phyloP scores from a whole-genome alignment of 2,797 vertebrate genomes.

The Myiothlypis chrysogaster region DNA sequence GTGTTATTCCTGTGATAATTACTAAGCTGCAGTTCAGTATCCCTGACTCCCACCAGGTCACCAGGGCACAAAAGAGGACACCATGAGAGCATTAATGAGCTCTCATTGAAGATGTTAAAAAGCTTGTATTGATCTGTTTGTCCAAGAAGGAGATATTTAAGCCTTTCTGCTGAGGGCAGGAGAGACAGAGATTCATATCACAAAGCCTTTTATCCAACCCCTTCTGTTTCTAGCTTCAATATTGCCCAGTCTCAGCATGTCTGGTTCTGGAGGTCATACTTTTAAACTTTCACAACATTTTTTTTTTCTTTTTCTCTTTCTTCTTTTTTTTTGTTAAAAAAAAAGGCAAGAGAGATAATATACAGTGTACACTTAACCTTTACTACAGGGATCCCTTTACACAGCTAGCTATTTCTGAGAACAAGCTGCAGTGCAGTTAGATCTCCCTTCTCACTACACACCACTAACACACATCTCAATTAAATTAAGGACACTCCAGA shows the following conservation, averaged over 20 bases:
- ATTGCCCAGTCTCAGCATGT: slow-evolving; percentile 84
- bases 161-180: slow-evolving; percentile 87
- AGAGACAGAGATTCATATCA: slow-evolving; percentile 90
- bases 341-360: not conserved
- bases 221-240: slow-evolving; percentile 84
- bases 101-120: slow-evolving; percentile 95
- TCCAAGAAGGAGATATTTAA: slow-evolving; percentile 96
- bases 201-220: slow-evolving; percentile 90
- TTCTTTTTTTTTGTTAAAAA: not conserved
- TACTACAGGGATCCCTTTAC: slow-evolving; percentile 49
- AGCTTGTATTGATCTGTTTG: slow-evolving; percentile 96
- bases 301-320: slow-evolving; percentile 19
- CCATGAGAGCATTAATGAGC: slow-evolving; percentile 87
- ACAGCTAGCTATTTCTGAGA: slow-evolving; percentile 34
- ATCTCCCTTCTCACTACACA: not conserved
- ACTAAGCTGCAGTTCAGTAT: slow-evolving; percentile 82
- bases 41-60: slow-evolving; percentile 85
- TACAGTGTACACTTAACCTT: slow-evolving; percentile 54
- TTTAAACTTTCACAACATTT: slow-evolving; percentile 70
- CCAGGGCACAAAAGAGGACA: slow-evolving; percentile 85
- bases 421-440: slow-evolving; percentile 2
- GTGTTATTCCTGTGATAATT: slow-evolving; percentile 81
- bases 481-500: not conserved
- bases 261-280: slow-evolving; percentile 85
- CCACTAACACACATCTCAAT: not conserved